Evolutionary conservation across 2,888 invertebrate species (phyloP), one percentile per base, ranked within the genome.

Genomic region (Arctia plantaginis): DNA sequence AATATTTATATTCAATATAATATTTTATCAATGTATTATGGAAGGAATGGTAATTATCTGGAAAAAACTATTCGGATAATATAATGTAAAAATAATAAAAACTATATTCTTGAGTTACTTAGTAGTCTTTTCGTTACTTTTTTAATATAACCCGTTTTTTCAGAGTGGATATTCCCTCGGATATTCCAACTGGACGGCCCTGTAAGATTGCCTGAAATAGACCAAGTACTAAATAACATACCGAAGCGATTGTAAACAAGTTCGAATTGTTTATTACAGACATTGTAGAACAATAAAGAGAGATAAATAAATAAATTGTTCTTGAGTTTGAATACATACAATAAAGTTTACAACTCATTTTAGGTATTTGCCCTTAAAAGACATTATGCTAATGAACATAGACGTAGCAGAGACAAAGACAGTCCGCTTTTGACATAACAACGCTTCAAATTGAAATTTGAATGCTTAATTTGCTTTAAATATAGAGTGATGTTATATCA

Each of bases 371-470:
- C 3, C 62, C 15, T 30, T 62, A 62, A 62, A 62, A 62, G 15
- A 62, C 62, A 62, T 62, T 62, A 62, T 62, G 62, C 18, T 62
- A 62, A 62, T 62, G 62, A 62, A 30, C 15, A 30, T 62, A 62
- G 30, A 27, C 62, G 18, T 62, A 18, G 1, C 27, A 62, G 18
- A 62, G 62, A 62, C 62, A 30, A 62, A 62, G 62, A 62, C 55
- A 23, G 39, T 12, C 70, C 59, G 18, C 59, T 30, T 64, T 41
- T 62, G 71, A 64, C 7, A 62, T 62, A 18, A 62, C 62, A 62
- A 62, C 62, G 62, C 62, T 62, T 62, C 30, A 62, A 62, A 62
- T 62, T 62, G 62, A 62, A 62, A 62, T 62, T 62, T 30, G 62
- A 62, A 62, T 62, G 27, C 30, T 62, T 30, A 62, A 62, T 62